Evolutionary conservation across 1,140 invertebrate species (phyloP), one percentile per base, ranked within the genome.

Genomic region (Ladona fulva): DNA sequence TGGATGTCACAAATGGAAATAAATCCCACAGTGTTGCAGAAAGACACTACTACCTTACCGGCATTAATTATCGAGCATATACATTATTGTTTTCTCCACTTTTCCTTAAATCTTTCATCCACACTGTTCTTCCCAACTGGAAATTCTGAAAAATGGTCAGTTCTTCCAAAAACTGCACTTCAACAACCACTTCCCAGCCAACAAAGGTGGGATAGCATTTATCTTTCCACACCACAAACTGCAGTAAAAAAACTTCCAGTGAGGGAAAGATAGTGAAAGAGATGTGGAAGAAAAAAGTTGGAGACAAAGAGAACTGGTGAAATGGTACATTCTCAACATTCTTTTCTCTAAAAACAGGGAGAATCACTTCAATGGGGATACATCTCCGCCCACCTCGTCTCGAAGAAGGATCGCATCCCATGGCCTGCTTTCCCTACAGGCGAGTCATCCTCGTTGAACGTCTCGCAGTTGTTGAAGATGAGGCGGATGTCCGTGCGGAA

Each of bases 361-460:
- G n/a, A 22, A 66, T 66, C 52, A 66, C 52, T 66, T 66, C 52
- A 66, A 22, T 66, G 52, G 25, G 76, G 77, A 42, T 77, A 81
- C 52, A 92, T 82, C 81, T 95, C 92, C 76, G 89, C 89, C 95
- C 95, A 97, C 44, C 93, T 89, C 44, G 90, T 89, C 85, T 97
- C 95, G 85, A 98, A 98, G 88, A 95, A 97, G 83, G 92, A 90
- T 76, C 95, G 86, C 91, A 99, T 93, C 80, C 89, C 91, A 84
- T 97, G 95, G 8, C 96, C 96, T 10, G 96, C 95, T 83, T 96
- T 94, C 1, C 96, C 97, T 37, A 98, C 96, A 0, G 96, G 95
- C 80, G 95, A 97, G 85, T 98, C 94, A 84, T 98, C 96, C 86
- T 99, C 97, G 85, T 99, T 99, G 87, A 98, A 99, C 76, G 94